Evolutionary conservation across 1,140 invertebrate species (phyloP).

Genomic region (fruit fly (Drosophila melanogaster)): Release_6_plus_ISO1_MT NC_004354.4:2452501-2453000

Average conservation of each 20-base stretch:
- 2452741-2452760: constrained; percentile 52
- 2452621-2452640: constrained; percentile 41
- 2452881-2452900: no score
- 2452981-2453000: no score
- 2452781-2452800: constrained; percentile 1
- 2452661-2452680: constrained; percentile 72
- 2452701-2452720: constrained; percentile 67
- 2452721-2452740: constrained; percentile 77
- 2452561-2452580: constrained; percentile 18
- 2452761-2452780: constrained; percentile 9
- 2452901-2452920: no score
- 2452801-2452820: not conserved
- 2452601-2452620: not conserved
- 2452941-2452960: no score
- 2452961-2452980: no score
- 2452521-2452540: constrained; percentile 79
- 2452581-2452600: not conserved
- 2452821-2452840: no score
- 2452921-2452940: no score
- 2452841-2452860: no score
- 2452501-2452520: constrained; percentile 37
- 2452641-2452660: constrained; percentile 65
- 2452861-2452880: no score
- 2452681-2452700: constrained; percentile 79
- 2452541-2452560: constrained; percentile 71